Evolutionary conservation across 2,888 invertebrate genomes (phyloP), one percentile per base, ranked within the genome.

Genomic region (Callosobruchus maculatus): DNA sequence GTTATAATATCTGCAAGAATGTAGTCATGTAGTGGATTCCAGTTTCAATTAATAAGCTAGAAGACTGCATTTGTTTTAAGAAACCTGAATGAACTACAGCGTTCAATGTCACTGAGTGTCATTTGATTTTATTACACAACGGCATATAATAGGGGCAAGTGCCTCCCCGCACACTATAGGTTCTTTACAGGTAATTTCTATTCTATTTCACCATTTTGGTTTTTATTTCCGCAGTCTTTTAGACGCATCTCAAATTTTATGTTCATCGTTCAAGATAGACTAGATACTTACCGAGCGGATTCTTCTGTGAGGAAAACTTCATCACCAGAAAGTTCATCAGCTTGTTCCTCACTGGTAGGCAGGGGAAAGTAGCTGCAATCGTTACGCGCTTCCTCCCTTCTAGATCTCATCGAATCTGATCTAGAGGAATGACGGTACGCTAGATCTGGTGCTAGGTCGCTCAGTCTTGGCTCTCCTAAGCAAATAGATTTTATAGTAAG

Each of bases 391-490:
- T 78, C 81, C 13, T 74, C 76, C 73, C 78, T 22, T 7, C 68
- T 22, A 1, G 21, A 21, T 75, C 84, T 85, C 73, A 85, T 74
- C 13, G 85, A 85, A 74, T 84, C 85, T 4, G 85, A 81, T 67
- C 83, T 77, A 76, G 81, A 81, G 3, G 80, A 77, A 26, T 84
- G 82, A 74, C 84, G 85, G 74, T 88, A 86, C 0, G 88, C 88
- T 67, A 85, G 71, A 75, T 86, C 86, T 7, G 91, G 91, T 0
- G 93, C 93, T 68, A 93, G 90, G 81, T 93, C 94, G 0, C 92
- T 90, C 0, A 93, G 90, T 77, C 93, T 87, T 0, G 93, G 93
- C 78, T 93, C 92, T 0, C 68, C 68, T 68, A 49, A 49, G 13
- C 18, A 49, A 49, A 49, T 18, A 49, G 13, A 49, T 49, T 13